phyloP scores from a whole-genome alignment of 2,113 vertebrate species.

The Dolichotis patagonum region DNA sequence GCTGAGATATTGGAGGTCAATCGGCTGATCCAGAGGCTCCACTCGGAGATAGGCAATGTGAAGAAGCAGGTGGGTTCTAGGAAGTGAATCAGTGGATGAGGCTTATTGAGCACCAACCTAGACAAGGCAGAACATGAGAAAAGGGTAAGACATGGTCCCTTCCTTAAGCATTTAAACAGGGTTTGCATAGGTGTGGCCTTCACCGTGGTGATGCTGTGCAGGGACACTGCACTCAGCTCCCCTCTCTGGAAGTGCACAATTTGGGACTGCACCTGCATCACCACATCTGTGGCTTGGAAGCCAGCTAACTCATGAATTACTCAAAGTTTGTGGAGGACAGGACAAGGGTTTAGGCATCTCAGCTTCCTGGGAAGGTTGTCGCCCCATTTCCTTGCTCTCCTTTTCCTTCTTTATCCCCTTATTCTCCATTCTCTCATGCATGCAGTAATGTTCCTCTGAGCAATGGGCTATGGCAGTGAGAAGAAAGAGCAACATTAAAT shows the following conservation, averaged over 20 bases:
- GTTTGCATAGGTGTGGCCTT: not conserved
- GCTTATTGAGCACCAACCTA: not conserved
- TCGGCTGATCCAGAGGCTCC: slow-evolving; percentile 89
- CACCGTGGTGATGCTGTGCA: not conserved
- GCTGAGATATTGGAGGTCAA: slow-evolving; percentile 90
- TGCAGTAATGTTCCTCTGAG: not conserved
- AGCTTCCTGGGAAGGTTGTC: not conserved
- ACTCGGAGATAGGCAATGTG: slow-evolving; percentile 89
- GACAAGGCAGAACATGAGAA: not conserved
- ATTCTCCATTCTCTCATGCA: accelerated
- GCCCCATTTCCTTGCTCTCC: not conserved
- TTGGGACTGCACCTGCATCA: not conserved
- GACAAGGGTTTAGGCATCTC: not conserved
- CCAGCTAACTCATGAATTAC: not conserved
- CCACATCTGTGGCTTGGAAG: not conserved
- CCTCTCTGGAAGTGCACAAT: not conserved
- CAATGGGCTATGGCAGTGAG: not conserved
- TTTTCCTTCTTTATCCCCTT: too few species aligned
- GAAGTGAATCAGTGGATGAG: not conserved
- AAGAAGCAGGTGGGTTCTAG: slow-evolving; percentile 88
- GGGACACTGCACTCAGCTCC: accelerated
- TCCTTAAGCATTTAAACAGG: not conserved
- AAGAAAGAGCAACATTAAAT: not conserved
- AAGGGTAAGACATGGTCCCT: too few species aligned
- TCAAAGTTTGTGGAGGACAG: not conserved